Percentiles rank a stretch among this genome's conserved stretches.
Conservation (phyloP, 2,888 invertebrate genomes). For the Caenorhabditis sulstoni region DNA sequence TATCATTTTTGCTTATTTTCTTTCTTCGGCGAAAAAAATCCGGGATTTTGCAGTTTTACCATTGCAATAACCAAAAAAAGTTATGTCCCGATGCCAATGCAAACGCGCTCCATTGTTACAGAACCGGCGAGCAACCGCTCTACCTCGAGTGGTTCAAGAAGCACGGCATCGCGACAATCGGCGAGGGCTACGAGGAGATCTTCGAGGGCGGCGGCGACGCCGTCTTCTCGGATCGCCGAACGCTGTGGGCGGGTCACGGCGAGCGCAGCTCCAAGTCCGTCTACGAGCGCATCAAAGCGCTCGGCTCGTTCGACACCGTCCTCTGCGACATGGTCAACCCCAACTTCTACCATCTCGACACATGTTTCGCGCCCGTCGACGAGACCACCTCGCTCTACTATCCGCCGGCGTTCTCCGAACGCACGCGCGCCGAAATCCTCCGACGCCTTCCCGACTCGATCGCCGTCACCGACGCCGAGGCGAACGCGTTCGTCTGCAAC, state of each 20-base stretch:
- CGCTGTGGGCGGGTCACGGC: conserved; percentile 80
- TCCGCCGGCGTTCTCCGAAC: conserved; percentile 76
- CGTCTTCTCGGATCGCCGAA: conserved; percentile 75
- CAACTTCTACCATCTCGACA: conserved; percentile 80
- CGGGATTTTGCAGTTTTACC: too few species aligned
- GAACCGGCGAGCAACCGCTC: conserved; percentile 77
- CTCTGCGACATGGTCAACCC: conserved; percentile 75
- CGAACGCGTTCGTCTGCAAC: conserved; percentile 79
- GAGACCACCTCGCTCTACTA: conserved; percentile 76
- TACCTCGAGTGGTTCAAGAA: conserved; percentile 79
- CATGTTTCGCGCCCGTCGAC: conserved; percentile 79
- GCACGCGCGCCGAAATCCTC: conserved; percentile 75
- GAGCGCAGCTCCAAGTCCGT: conserved; percentile 74
- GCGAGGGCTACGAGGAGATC: conserved; percentile 76
- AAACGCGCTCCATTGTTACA: conserved; percentile 25
- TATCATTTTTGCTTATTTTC: too few species aligned
- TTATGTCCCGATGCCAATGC: too few species aligned
- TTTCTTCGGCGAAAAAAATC: too few species aligned
- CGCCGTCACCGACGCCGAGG: conserved; percentile 76
- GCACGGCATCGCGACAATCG: conserved; percentile 73
- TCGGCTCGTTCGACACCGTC: conserved; percentile 77
- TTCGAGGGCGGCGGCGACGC: conserved; percentile 80
- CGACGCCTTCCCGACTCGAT: conserved; percentile 78
- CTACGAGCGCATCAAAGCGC: conserved; percentile 70
- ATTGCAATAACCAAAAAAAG: too few species aligned